phyloP scores from a whole-genome alignment of 1,140 invertebrate genomes.

The Sycophila sp. region DNA sequence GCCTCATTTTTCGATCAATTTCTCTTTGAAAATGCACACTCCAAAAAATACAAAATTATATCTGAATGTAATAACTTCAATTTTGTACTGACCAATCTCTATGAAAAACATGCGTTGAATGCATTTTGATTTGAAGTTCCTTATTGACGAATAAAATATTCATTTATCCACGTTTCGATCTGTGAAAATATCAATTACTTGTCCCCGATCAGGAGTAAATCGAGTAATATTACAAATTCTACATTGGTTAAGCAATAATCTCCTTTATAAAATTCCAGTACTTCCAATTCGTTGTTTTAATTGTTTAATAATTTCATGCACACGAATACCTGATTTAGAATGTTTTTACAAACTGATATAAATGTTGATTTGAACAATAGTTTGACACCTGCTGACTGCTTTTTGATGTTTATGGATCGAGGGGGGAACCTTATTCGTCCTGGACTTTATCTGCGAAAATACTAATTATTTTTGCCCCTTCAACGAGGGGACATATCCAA shows the following conservation, averaged over 20 bases:
- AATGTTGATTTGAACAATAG: too few species aligned
- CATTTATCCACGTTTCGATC: neutral
- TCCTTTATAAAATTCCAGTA: neutral
- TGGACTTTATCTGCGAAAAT: constrained; percentile 9
- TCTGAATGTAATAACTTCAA: too few species aligned
- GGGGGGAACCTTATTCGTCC: neutral
- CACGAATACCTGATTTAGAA: neutral
- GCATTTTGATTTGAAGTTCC: neutral
- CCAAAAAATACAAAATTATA: too few species aligned
- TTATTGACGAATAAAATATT: neutral
- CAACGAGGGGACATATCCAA: neutral
- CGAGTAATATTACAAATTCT: neutral
- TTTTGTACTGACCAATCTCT: too few species aligned
- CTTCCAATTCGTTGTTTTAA: neutral
- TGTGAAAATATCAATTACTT: constrained; percentile 16
- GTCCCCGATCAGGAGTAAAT: neutral
- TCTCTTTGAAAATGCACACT: too few species aligned
- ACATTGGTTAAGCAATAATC: neutral
- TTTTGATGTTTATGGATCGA: neutral
- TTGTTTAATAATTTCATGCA: neutral
- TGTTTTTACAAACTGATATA: too few species aligned
- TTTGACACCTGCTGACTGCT: too few species aligned
- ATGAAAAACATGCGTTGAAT: too few species aligned
- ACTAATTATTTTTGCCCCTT: neutral
- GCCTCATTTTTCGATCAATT: too few species aligned